A percentile compares a stretch with the other conserved stretches of the same genome.
Evolutionary conservation across 2,888 invertebrate genomes (phyloP).

Genomic region (Epistrophe eligans): DNA sequence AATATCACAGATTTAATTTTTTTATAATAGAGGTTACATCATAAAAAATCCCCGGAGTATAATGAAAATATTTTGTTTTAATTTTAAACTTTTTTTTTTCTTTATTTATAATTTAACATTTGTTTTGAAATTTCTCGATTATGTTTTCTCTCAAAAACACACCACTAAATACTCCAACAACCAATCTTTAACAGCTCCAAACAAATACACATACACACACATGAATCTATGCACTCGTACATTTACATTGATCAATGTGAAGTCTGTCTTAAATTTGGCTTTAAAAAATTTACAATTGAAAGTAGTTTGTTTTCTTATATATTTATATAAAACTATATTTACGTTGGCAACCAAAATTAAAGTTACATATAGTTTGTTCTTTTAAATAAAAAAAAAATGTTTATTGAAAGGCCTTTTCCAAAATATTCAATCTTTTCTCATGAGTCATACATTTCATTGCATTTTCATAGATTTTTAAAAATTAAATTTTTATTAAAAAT

Average conservation of each 20-base stretch:
- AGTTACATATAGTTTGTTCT: slow-evolving; percentile 19
- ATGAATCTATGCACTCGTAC: slow-evolving; percentile 16
- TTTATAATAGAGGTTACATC: slow-evolving; percentile 3
- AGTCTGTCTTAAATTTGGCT: slow-evolving; percentile 74
- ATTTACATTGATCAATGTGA: slow-evolving; percentile 70
- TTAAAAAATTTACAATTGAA: slow-evolving; percentile 41
- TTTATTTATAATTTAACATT: neutral
- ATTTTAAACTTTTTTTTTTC: neutral
- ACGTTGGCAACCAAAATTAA: slow-evolving; percentile 46
- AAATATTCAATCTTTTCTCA: slow-evolving; percentile 31
- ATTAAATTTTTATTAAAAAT: neutral
- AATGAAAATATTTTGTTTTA: neutral
- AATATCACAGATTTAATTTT: neutral
- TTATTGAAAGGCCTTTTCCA: slow-evolving; percentile 28
- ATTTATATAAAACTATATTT: slow-evolving; percentile 31
- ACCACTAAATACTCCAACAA: neutral
- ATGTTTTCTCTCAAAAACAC: slow-evolving; percentile 19
- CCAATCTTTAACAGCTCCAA: slow-evolving; percentile 4
- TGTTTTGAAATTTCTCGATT: slow-evolving; percentile 27
- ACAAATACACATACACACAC: slow-evolving; percentile 3
- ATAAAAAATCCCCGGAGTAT: neutral
- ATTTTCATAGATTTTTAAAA: neutral
- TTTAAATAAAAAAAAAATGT: slow-evolving; percentile 6
- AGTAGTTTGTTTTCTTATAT: slow-evolving; percentile 35
- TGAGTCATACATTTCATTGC: slow-evolving; percentile 23